Conservation (phyloP, 2,888 invertebrate species). For the Tetramorium bicarinatum region DNA sequence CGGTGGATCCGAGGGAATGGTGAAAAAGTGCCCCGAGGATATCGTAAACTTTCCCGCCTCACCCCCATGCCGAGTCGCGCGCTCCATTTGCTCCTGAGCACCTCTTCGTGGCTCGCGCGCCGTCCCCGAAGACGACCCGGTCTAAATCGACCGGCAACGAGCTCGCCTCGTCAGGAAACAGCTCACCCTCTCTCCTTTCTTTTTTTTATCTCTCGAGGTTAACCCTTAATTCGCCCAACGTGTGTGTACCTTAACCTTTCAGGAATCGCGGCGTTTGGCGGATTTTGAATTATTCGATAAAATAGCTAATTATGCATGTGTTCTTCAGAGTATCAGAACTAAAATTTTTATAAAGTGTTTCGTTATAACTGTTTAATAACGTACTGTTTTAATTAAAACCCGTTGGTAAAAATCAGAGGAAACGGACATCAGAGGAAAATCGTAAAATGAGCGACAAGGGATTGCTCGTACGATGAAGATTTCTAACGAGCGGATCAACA, state of each 20-base stretch:
- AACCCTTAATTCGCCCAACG: conserved; percentile 38
- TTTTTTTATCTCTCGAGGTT: conserved; percentile 37
- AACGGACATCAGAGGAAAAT: not conserved
- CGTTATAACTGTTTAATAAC: not conserved
- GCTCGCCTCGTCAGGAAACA: conserved; percentile 10
- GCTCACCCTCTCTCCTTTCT: not conserved
- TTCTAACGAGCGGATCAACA: no score
- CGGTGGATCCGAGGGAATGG: conserved; percentile 39
- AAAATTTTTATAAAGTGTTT: not conserved
- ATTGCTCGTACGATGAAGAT: not conserved
- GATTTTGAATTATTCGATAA: not conserved
- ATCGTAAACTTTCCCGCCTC: conserved; percentile 71
- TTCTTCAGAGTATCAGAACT: not conserved
- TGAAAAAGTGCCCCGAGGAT: conserved; percentile 70
- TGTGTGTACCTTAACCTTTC: conserved; percentile 21
- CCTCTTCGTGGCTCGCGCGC: conserved; percentile 68
- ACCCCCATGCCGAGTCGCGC: conserved; percentile 55
- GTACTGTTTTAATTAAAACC: not conserved
- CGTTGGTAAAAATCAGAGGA: not conserved
- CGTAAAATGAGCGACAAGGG: not conserved
- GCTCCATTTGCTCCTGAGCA: conserved; percentile 79
- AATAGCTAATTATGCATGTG: not conserved
- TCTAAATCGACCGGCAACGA: conserved; percentile 71
- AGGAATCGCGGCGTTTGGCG: not conserved
- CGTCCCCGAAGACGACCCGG: conserved; percentile 54